Conservation (phyloP, 1,140 invertebrate species). For the Drosophila biarmipes region DNA sequence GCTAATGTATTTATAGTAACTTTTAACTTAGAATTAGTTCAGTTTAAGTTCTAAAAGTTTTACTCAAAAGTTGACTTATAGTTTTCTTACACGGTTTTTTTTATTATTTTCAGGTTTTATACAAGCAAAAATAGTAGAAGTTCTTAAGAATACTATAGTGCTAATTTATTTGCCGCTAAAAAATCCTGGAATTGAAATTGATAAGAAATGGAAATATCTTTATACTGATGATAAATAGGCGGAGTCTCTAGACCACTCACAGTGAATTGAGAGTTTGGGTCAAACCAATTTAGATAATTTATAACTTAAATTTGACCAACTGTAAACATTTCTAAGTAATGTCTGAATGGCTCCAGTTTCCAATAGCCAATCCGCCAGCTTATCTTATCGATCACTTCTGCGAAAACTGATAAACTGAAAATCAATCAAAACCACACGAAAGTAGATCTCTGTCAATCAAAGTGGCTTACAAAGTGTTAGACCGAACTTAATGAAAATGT, state of each 20-base stretch:
- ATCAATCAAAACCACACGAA: background rate
- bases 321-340: slow-evolving; percentile 5
- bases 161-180: background rate
- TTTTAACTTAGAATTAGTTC: too few species aligned
- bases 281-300: slow-evolving; percentile 7
- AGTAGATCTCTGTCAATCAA: slow-evolving; percentile 22
- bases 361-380: background rate
- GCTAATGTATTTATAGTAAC: too few species aligned
- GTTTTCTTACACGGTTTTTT: background rate
- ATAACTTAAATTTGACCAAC: background rate
- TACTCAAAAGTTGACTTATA: too few species aligned
- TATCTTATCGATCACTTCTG: slow-evolving; percentile 32
- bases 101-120: background rate
- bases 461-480: background rate
- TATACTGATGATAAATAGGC: background rate
- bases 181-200: background rate
- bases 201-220: background rate
- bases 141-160: background rate
- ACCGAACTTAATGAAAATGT: background rate
- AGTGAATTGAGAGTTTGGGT: background rate
- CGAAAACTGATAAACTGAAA: slow-evolving; percentile 24
- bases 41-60: too few species aligned
- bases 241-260: background rate
- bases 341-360: background rate
- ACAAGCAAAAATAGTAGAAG: background rate